Evolutionary conservation across 1,140 invertebrate genomes (phyloP).

Genomic region (Nebria ingens): DNA sequence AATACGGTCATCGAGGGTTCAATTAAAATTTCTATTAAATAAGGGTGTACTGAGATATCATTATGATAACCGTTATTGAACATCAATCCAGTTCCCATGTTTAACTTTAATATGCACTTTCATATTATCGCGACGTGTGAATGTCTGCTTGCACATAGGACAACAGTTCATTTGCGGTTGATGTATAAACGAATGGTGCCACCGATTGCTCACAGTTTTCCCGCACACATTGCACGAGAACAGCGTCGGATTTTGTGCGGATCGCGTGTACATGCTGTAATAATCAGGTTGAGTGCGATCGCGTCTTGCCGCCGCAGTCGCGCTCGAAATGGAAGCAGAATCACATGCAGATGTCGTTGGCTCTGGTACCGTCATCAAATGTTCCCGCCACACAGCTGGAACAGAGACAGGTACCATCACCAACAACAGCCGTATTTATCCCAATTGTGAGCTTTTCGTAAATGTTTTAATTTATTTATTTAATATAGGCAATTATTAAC

Average conservation of each 20-base stretch:
- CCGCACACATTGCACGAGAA: conserved; percentile 51
- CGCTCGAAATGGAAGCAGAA: not conserved
- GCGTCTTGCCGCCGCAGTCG: not conserved
- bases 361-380: conserved; percentile 7
- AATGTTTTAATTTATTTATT: too few relatives aligned
- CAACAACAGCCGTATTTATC: too few relatives aligned
- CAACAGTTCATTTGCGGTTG: conserved; percentile 57
- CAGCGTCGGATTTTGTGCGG: conserved; percentile 17
- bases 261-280: conserved; percentile 20
- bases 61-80: not conserved
- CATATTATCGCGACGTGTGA: conserved; percentile 59
- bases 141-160: conserved; percentile 52
- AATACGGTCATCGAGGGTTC: too few relatives aligned
- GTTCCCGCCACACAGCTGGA: conserved; percentile 24
- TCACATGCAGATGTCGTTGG: not conserved
- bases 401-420: conserved; percentile 25
- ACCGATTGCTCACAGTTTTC: conserved; percentile 59
- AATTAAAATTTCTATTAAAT: too few relatives aligned
- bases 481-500: too few relatives aligned
- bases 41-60: too few relatives aligned
- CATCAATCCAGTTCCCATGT: conserved; percentile 37
- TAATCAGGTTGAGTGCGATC: conserved; percentile 16
- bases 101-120: conserved; percentile 59
- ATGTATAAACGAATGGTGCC: conserved; percentile 61
- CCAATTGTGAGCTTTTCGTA: too few relatives aligned